These are phyloP conservation scores for Atherinosoma microstoma DNA, from an alignment of 2,797 vertebrate species.

Conservation along the genomic window DNA sequence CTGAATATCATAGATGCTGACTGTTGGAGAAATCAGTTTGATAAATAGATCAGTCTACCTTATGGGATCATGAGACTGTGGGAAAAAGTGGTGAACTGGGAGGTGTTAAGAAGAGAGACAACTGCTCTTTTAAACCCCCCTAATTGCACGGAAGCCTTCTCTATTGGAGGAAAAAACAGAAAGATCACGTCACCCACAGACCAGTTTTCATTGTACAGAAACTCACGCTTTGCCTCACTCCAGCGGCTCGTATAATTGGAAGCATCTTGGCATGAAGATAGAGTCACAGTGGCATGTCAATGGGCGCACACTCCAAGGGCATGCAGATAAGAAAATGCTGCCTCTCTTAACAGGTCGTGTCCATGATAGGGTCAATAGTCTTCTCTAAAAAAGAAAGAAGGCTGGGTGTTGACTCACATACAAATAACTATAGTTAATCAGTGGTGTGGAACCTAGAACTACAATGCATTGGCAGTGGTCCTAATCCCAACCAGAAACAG, in stretches of 20 bases:
- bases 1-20: conserved; percentile 32
- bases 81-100: conserved; percentile 43
- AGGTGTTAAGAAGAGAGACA: conserved; percentile 43
- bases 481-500: conserved; percentile 58
- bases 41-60: conserved; percentile 43
- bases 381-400: conserved; percentile 60
- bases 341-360: conserved; percentile 74
- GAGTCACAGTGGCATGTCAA: conserved; percentile 85
- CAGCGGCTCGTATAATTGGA: conserved; percentile 86
- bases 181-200: conserved; percentile 79
- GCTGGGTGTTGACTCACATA: conserved; percentile 64
- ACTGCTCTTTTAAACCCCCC: conserved; percentile 52
- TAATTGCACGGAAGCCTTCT: conserved; percentile 56
- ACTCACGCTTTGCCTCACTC: conserved; percentile 83
- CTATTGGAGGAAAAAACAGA: conserved; percentile 63
- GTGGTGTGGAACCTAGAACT: conserved; percentile 49
- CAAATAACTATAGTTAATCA: conserved; percentile 66
- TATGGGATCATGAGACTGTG: conserved; percentile 53
- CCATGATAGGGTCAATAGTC: conserved; percentile 75
- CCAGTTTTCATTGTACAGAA: conserved; percentile 77
- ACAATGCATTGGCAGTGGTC: conserved; percentile 45
- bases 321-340: conserved; percentile 79
- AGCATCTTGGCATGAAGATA: conserved; percentile 87
- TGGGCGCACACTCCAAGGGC: conserved; percentile 84
- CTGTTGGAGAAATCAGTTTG: conserved; percentile 34